Base-by-base conservation (phyloP, 2,113 vertebrate species). In the Cyanocitta stelleri region DNA sequence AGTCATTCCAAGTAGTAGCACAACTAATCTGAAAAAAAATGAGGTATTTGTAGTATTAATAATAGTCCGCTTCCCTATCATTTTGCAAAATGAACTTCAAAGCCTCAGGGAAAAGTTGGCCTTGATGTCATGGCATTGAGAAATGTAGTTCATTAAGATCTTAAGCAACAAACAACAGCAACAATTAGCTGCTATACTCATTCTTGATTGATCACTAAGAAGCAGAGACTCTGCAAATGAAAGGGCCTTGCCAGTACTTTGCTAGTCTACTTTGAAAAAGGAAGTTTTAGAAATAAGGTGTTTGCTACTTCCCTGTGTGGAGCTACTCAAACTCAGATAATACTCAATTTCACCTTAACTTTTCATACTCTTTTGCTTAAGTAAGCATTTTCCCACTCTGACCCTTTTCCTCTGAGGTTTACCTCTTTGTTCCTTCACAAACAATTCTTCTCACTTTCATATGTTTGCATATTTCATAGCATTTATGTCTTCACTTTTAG, bases 81-180 rank as follows among this genome's bases (percentile, higher is more conserved):
- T 89, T 89, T 80, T 74, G 33, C 79, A 93, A 81, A 89, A 87
- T 71, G 78, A 85, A 87, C 58, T 88, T 87, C 6, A 13, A 90
- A 67, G 74, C 87, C 78, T 94, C 71, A 48, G 93, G 90, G 91
- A 95, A 11, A 93, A 77, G 46, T 52, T 91, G 58, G 81, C 55
- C 81, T 71, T 91, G 51, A 85, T 90, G 63, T 88, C 83, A 83
- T n/a, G 71, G 85, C 90, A 91, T 80, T 96, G 91, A 97, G 94
- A 93, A 97, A 97, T 94, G 85, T 55, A 95, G 78, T 95, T 96
- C 94, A 96, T 95, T 96, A 95, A 94, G 91, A 91, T 80, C 75
- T 93, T 85, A 91, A 94, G 75, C 58, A 94, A 91, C 71, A 95
- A 95, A 85, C 63, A 95, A 69, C 71, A 90, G 85, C 89, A 94